Evolutionary conservation across 2,888 invertebrate species (phyloP), one percentile per base, ranked within the genome.

Genomic region (Nephrocerus scutellatus): DNA sequence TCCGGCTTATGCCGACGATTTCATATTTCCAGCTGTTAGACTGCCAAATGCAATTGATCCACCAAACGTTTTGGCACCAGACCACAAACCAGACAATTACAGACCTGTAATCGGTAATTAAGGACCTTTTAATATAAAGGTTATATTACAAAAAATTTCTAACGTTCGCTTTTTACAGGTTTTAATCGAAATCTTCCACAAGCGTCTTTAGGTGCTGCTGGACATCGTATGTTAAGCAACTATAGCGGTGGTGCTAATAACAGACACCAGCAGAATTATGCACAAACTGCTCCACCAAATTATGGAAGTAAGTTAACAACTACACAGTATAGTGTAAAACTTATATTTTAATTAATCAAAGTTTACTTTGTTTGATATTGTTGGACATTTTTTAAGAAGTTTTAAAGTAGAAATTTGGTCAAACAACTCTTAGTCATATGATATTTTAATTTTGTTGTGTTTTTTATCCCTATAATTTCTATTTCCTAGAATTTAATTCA

Each of bases 1-100:
- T 72, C 92, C 91, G 0, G 72, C 74, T 52, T 93, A 81, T 70
- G 71, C 76, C 0, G 73, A 72, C 4, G 81, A 78, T 54, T 86
- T 77, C 64, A 72, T 87, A 26, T 93, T 88, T 68, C 81, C 82
- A n/a, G 82, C 93, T 25, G 72, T 70, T 14, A 71, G 80, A 38
- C 72, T 84, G 22, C 70, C 75, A 41, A 77, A 77, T 3, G 84
- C 77, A 13, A 73, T 74, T 39, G 80, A 84, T 51, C 88, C 93
- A 3, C 75, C 78, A 0, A 70, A 75, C 46, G 83, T 88, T 7
- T 71, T 93, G 38, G 88, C 88, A 60, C 86, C 90, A 0, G 80
- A 79, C 23, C 74, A 84, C n/a, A 71, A 75, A 55, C 74, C 79
- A 49, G 76, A 76, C 54, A 80, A 82, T 59, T 88, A 82, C 77